Evolutionary conservation across 2,797 vertebrate species (phyloP), one percentile per base, ranked within the genome.

Genomic region (Valencia hispanica): DNA sequence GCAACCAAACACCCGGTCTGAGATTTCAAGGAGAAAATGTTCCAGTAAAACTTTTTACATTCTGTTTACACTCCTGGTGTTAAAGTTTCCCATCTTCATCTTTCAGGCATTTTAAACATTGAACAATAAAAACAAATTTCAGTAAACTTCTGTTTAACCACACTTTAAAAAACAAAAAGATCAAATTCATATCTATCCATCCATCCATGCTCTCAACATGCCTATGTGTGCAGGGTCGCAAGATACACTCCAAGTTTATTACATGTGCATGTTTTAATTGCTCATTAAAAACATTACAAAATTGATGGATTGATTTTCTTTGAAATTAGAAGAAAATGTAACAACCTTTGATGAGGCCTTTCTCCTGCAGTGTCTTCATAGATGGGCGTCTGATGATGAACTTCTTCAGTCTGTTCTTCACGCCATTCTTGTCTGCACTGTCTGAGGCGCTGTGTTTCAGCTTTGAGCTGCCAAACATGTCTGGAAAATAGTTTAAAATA

Each of bases 1-100:
- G 89, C 97, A 98, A 86, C 97, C 97, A 84, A 99, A 99, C 80
- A 98, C 96, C 90, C 96, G 96, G 94, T 99, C 98, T 99, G 83
- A 72, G 36, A 72, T 51, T 50, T 15, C 53, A 53, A 72, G 36
- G 18, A 45, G 11, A 45, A 27, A 2, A 59, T 7, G 6, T 41
- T 18, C 34, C 39, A 1, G n/a, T n/a, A 18, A 27, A 41, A 72
- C 25, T 41, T 5, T 43, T 8, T 18, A 57, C 8, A 41, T 70
- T 30, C 22, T 22, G 5, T 17, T n/a, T 6, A 43, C 39, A 43
- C 2, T 50, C 48, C 48, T 50, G 20, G 8, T 6, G 0, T 50
- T 20, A 20, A 20, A 22, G 20, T 50, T 22, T 11, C 5, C 8
- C 22, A 48, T 5, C 47, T 66, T 63, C 9, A 36, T 63, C 32